Evolutionary conservation across 2,797 vertebrate species (phyloP), one percentile per base, ranked within the genome.

Genomic region (Myotis vivesi): DNA sequence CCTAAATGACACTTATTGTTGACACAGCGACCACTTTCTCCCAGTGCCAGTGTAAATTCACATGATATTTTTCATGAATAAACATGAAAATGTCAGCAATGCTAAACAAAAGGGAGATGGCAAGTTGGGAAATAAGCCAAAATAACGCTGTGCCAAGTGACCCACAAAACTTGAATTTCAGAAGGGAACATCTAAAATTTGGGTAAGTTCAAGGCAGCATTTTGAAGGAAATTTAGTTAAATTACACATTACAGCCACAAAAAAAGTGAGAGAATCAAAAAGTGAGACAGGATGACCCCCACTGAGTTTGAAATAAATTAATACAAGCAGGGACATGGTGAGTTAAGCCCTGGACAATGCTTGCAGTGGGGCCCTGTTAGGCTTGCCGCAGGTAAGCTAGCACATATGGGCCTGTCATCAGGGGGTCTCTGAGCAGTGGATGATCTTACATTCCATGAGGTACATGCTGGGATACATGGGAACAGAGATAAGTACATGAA

Each of bases 11-110:
- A 94, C 85, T 93, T 75, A 86, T 12, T 79, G 28, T 83, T 96
- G 81, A 73, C 53, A 84, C 8, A 16, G 17, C 0, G 8, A n/a
- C 30, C 11, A 64, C 83, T 71, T 84, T 97, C 30, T 87, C 44
- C 53, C 62, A 59, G 59, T 77, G 44, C 72, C 66, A 92, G 59
- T 51, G 25, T 69, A 92, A 96, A 95, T 71, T 68, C 69, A 53
- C 44, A 44, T 51, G 73, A 36, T 83, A 94, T 81, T 90, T 93
- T 94, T 94, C 85, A 94, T 80, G 83, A 96, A 92, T 92, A 96
- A 97, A 92, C 46, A 93, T 66, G 68, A 84, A 94, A 94, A 76
- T 81, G 66, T 80, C 91, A 95, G 72, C 30, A 73, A 84, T 87
- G 44, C 55, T 64, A 87, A 95, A 93, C 75, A 91, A 96, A 91